Evolutionary conservation across 2,113 vertebrate genomes (phyloP).

Genomic region (Gymnocephalus cernua): DNA sequence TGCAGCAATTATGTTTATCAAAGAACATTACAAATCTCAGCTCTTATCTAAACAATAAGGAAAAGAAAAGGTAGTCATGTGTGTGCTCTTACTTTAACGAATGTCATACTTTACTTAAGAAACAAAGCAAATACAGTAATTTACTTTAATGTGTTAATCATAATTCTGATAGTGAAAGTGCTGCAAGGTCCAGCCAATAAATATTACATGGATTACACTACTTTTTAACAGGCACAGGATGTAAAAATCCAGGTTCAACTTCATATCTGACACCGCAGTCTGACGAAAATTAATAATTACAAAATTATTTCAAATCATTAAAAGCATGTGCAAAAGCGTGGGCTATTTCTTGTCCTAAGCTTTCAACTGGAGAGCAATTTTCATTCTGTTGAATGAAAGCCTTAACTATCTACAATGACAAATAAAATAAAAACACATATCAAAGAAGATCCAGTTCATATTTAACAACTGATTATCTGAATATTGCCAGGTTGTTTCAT

Average conservation of each 20-base stretch:
- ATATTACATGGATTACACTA: slow-evolving; percentile 70
- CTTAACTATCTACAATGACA: slow-evolving; percentile 51
- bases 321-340: slow-evolving; percentile 67
- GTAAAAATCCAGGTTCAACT: slow-evolving; percentile 54
- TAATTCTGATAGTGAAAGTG: slow-evolving; percentile 71
- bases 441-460: slow-evolving; percentile 57
- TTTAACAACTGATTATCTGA: slow-evolving; percentile 58
- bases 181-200: slow-evolving; percentile 68
- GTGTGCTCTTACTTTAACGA: slow-evolving; percentile 42
- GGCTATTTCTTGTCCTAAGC: slow-evolving; percentile 27
- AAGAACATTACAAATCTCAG: slow-evolving; percentile 67
- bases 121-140: slow-evolving; percentile 31
- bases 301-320: slow-evolving; percentile 65
- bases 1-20: slow-evolving; percentile 70
- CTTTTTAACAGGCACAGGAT: slow-evolving; percentile 75
- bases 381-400: slow-evolving; percentile 47
- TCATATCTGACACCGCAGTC: slow-evolving; percentile 57
- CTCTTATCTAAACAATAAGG: slow-evolving; percentile 70
- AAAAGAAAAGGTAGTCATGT: slow-evolving; percentile 46
- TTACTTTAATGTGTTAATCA: slow-evolving; percentile 61
- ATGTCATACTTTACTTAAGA: slow-evolving; percentile 35
- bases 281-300: slow-evolving; percentile 43
- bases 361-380: slow-evolving; percentile 41
- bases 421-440: slow-evolving; percentile 44
- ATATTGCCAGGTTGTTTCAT: slow-evolving; percentile 69